A percentile compares a stretch with the other conserved stretches of the same genome.
Conservation (phyloP, 1,140 invertebrate genomes). For the Calycopis cecrops region DNA sequence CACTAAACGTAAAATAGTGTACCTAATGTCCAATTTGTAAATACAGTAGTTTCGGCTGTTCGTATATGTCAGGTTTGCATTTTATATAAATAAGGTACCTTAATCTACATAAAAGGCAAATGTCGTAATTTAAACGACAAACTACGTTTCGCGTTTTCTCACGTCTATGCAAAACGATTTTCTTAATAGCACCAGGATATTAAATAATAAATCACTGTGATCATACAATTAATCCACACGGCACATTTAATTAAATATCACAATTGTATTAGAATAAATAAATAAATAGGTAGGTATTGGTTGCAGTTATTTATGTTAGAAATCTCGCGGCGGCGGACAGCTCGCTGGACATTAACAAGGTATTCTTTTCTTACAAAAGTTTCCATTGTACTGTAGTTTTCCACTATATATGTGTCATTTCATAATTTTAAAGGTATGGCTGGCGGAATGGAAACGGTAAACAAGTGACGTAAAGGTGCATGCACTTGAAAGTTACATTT, state of each 20-base stretch:
- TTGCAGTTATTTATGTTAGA: neutral
- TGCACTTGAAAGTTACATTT: neutral
- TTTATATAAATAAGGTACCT: too few relatives aligned
- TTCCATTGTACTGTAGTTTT: conserved; percentile 30
- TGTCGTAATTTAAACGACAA: too few relatives aligned
- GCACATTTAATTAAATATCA: conserved; percentile 23
- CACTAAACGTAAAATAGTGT: too few relatives aligned
- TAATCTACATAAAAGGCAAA: too few relatives aligned
- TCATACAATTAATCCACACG: conserved; percentile 21
- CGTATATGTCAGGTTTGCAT: too few relatives aligned
- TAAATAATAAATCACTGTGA: conserved; percentile 25
- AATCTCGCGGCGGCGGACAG: too few relatives aligned
- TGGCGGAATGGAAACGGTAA: neutral
- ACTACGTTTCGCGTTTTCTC: conserved; percentile 4
- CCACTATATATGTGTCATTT: conserved; percentile 16
- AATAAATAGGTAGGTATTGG: too few relatives aligned
- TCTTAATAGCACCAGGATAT: conserved; percentile 20
- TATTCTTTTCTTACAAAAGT: conserved; percentile 28
- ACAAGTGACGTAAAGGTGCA: conserved; percentile 7
- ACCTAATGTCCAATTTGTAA: too few relatives aligned
- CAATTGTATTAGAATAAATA: conserved; percentile 16
- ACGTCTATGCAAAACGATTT: conserved; percentile 13
- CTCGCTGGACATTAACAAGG: conserved; percentile 22
- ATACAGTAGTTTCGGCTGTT: too few relatives aligned
- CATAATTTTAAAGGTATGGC: conserved; percentile 3